Percentiles rank a stretch among this genome's conserved stretches.
Evolutionary conservation across 2,888 invertebrate species (phyloP).

Genomic region (Zelleria hepariella): DNA sequence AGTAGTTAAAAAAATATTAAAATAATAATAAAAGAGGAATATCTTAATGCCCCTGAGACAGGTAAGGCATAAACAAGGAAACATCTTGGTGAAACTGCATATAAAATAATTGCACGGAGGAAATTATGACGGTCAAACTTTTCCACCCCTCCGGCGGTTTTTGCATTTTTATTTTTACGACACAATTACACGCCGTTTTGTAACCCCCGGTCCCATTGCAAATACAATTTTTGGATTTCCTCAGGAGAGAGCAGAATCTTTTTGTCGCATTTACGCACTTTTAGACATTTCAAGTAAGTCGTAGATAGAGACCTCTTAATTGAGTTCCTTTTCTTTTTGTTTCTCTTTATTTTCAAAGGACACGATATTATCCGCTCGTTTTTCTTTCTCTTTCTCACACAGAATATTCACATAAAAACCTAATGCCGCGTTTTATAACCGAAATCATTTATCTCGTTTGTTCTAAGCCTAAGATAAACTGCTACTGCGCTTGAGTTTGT

Average conservation of each 20-base stretch:
- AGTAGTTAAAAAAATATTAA: not conserved
- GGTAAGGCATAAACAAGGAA: slow-evolving; percentile 35
- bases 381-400: slow-evolving; percentile 50
- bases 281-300: too few relatives aligned
- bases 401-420: slow-evolving; percentile 1
- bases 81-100: slow-evolving; percentile 38
- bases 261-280: not conserved
- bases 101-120: slow-evolving; percentile 57
- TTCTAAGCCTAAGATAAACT: slow-evolving; percentile 66
- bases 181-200: slow-evolving; percentile 69
- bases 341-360: too few relatives aligned
- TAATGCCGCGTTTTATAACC: slow-evolving; percentile 38
- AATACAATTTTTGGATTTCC: slow-evolving; percentile 38
- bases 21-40: slow-evolving; percentile 11
- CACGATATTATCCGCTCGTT: not conserved
- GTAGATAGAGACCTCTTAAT: too few relatives aligned
- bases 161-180: slow-evolving; percentile 72
- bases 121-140: slow-evolving; percentile 60
- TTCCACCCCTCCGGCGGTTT: slow-evolving; percentile 62
- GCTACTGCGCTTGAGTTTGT: slow-evolving; percentile 69
- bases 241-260: not conserved
- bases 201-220: not conserved
- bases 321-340: too few relatives aligned
- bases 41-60: slow-evolving; percentile 36
- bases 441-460: slow-evolving; percentile 71